Percentiles rank a stretch among this genome's conserved stretches.
These are phyloP conservation scores for Apeltes quadracus DNA, from an alignment of 2,113 vertebrate genomes.

Conservation along the genomic window DNA sequence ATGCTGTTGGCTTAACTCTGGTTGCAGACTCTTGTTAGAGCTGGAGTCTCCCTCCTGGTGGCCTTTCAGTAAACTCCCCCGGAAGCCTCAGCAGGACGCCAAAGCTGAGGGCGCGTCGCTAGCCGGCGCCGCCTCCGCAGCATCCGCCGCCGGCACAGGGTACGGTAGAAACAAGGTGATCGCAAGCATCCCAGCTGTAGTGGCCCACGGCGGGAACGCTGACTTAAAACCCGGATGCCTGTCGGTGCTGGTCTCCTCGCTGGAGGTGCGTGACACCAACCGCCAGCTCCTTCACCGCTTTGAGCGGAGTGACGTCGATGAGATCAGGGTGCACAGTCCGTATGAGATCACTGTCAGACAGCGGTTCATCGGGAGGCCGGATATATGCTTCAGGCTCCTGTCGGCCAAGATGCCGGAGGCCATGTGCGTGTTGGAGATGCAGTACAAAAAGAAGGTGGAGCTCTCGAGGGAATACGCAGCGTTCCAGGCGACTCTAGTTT, in stretches of 20 bases:
- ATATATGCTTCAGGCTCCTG: slow-evolving; percentile 84
- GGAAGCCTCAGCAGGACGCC: slow-evolving; percentile 79
- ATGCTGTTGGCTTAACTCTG: background rate
- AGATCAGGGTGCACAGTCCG: slow-evolving; percentile 84
- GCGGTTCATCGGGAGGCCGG: slow-evolving; percentile 90
- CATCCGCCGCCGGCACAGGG: slow-evolving; percentile 42
- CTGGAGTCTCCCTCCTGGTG: slow-evolving; percentile 95
- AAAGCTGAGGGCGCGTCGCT: slow-evolving; percentile 71
- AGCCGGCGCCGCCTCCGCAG: slow-evolving; percentile 45
- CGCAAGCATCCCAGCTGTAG: slow-evolving; percentile 83
- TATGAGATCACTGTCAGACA: slow-evolving; percentile 91
- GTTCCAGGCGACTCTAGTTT: slow-evolving; percentile 69
- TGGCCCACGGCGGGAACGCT: slow-evolving; percentile 80
- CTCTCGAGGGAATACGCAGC: slow-evolving; percentile 78
- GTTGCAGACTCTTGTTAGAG: slow-evolving; percentile 86
- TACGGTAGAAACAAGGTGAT: slow-evolving; percentile 77
- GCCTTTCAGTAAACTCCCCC: slow-evolving; percentile 88
- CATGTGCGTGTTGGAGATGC: slow-evolving; percentile 84
- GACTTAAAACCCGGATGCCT: slow-evolving; percentile 85
- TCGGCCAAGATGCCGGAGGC: slow-evolving; percentile 89
- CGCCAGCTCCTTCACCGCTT: slow-evolving; percentile 85
- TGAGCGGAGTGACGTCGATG: slow-evolving; percentile 86
- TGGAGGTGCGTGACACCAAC: slow-evolving; percentile 85
- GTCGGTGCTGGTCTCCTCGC: slow-evolving; percentile 79
- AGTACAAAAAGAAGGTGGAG: slow-evolving; percentile 88